Conservation (phyloP, 2,797 vertebrate genomes). For the Carcharodon carcharias region DNA sequence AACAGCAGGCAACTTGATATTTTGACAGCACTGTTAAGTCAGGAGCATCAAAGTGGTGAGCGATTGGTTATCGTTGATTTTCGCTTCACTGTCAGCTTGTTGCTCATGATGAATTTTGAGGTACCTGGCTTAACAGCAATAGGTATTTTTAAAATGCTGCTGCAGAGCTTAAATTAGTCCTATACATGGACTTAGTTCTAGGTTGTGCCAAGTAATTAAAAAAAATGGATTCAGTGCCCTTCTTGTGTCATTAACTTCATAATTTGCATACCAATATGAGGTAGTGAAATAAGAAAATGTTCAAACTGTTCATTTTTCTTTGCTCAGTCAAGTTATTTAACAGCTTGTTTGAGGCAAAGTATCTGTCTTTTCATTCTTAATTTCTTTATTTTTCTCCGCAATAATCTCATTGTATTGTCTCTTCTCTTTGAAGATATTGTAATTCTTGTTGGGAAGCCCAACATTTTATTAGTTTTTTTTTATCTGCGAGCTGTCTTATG, state of each 20-base stretch:
- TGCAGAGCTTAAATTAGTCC: neutral
- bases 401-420: neutral
- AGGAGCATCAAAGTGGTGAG: neutral
- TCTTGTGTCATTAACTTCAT: neutral
- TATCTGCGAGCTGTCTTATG: no score
- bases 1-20: neutral
- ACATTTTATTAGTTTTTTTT: neutral
- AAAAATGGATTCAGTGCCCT: neutral
- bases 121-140: neutral
- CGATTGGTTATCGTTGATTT: neutral
- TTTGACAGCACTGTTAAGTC: neutral
- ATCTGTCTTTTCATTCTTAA: neutral
- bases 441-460: neutral
- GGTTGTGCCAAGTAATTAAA: neutral
- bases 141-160: neutral
- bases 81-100: neutral
- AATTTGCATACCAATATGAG: neutral
- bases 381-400: neutral
- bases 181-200: neutral
- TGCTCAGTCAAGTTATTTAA: neutral
- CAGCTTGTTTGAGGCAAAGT: neutral
- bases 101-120: neutral
- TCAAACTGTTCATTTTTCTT: neutral
- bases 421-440: neutral
- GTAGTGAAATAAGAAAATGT: neutral